Base-by-base conservation (phyloP, 1,140 invertebrate species). In the Drosophila bocki region DNA sequence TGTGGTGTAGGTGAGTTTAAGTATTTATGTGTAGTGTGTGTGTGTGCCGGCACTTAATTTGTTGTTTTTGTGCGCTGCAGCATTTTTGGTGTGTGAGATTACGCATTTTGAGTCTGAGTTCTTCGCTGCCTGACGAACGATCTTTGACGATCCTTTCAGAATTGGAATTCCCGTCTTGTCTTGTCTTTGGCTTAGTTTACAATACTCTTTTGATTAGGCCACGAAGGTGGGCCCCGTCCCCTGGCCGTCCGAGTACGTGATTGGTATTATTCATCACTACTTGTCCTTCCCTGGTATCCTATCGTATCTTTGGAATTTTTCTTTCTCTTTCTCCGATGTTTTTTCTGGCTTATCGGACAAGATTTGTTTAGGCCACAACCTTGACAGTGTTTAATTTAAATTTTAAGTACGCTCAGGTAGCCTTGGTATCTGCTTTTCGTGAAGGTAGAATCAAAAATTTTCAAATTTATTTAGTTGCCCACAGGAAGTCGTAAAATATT, bases 201-300 rank as follows among this genome's bases (percentile, higher is more conserved):
- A 90, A 90, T 91, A 72, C 71, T 81, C 75, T 85, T 90, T 90
- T 90, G 85, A 90, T 90, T 90, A 82, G 84, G 65, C 84, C 32
- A 45, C 58, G 45, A 72, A 79, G 81, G 80, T 88, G 83, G 80
- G 51, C 75, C 26, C 45, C 54, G 8, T 57, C 39, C 17, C 41
- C 19, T 33, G 26, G 5, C 15, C 11, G 41, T 19, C 45, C 59
- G 32, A 13, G 59, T 81, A 91, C 88, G 88, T 91, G 88, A 91
- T 91, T 91, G 88, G 88, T 91, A 91, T 91, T 91, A 91, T 91
- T 91, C 90, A 91, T 91, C 84, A 83, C 75, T 88, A 83, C 75
- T 91, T 85, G 75, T 84, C 78, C 86, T 91, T 78, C 32, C 57
- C 45, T 48, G 22, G 44, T 75, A 71, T 65, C 75, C 78, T 88